Evolutionary conservation across 2,113 vertebrate genomes (phyloP).

Genomic region (Charina bottae): DNA sequence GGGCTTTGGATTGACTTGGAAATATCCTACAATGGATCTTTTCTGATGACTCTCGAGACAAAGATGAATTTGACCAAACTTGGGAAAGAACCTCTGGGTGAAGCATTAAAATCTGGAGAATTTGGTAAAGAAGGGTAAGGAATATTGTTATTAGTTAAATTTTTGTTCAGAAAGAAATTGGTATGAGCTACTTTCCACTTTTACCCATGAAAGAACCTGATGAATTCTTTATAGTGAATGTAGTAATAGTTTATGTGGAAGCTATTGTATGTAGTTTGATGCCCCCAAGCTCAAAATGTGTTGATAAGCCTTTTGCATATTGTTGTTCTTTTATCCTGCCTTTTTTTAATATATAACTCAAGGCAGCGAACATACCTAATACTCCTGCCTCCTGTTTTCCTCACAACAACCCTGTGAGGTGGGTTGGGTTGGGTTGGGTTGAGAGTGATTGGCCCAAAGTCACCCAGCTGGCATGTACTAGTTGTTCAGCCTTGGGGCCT

Average conservation of each 20-base stretch:
- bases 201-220: background rate
- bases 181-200: background rate
- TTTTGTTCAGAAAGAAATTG: accelerated
- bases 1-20: slow-evolving; percentile 98
- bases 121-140: slow-evolving; percentile 94
- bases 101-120: slow-evolving; percentile 86
- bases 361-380: too few relatives aligned
- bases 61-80: slow-evolving; percentile 97
- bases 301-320: background rate
- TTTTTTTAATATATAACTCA: too few relatives aligned
- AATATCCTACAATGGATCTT: slow-evolving; percentile 93
- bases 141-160: background rate
- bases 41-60: slow-evolving; percentile 97
- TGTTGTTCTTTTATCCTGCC: background rate
- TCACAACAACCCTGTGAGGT: too few relatives aligned
- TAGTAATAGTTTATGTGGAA: background rate
- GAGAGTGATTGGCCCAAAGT: too few relatives aligned
- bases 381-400: too few relatives aligned
- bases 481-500: background rate
- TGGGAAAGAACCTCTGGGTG: slow-evolving; percentile 90
- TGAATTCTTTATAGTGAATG: background rate
- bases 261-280: background rate
- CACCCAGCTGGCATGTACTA: too few relatives aligned
- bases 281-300: background rate
- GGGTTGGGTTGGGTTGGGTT: too few relatives aligned